A percentile compares a stretch with the other conserved stretches of the same genome.
These are phyloP conservation scores for Trachelus iudaicus DNA, from an alignment of 2,888 invertebrate species.

Conservation along the genomic window DNA sequence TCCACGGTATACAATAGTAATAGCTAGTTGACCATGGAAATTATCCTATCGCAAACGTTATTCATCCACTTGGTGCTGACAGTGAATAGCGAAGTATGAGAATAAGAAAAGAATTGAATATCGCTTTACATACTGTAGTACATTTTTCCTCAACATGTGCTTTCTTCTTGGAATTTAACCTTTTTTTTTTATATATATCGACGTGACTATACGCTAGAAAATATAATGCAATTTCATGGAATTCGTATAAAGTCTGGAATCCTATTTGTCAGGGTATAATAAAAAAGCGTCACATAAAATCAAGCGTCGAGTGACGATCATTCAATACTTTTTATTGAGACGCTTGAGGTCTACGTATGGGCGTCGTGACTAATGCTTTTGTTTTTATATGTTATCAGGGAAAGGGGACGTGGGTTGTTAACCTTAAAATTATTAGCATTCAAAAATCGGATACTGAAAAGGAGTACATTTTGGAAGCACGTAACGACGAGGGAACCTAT, in stretches of 20 bases:
- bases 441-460: conserved; percentile 81
- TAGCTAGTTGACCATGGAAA: background rate
- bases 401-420: conserved; percentile 75
- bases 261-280: background rate
- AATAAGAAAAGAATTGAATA: background rate
- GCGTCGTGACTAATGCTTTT: background rate
- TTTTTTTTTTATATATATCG: background rate
- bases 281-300: background rate
- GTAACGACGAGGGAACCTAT: conserved; percentile 75
- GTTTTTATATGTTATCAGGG: conserved; percentile 67
- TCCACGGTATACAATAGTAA: background rate
- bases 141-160: background rate
- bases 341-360: background rate
- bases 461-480: conserved; percentile 75
- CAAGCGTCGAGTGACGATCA: background rate
- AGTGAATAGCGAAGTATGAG: background rate
- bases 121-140: background rate
- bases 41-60: background rate
- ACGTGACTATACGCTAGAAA: background rate
- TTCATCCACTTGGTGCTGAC: background rate
- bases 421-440: conserved; percentile 75
- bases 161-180: background rate
- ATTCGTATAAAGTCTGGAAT: background rate
- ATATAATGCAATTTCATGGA: background rate
- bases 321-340: background rate